Evolutionary conservation across 2,888 invertebrate species (phyloP).

Genomic region (Plemyria rubiginata): DNA sequence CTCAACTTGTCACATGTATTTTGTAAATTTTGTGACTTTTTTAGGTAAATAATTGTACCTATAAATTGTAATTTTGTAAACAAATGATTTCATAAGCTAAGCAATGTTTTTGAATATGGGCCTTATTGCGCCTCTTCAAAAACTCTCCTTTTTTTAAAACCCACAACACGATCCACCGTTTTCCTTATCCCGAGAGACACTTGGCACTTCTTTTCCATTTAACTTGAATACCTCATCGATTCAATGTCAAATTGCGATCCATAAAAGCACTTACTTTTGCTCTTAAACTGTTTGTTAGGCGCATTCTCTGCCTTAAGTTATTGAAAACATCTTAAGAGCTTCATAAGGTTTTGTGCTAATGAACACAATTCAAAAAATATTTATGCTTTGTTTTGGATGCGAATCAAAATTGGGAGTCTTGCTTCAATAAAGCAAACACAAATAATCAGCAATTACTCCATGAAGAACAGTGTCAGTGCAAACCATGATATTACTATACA

Average conservation of each 20-base stretch:
- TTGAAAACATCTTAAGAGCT: conserved; percentile 4
- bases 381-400: not conserved
- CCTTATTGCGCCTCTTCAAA: not conserved
- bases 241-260: conserved; percentile 12
- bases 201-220: conserved; percentile 7
- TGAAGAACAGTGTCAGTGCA: no score
- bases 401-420: not conserved
- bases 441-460: no score
- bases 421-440: no score
- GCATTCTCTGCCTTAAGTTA: conserved; percentile 3
- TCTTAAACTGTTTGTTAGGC: conserved; percentile 6
- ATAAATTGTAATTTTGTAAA: no score
- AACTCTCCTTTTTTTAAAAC: not conserved
- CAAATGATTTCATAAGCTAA: no score
- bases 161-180: not conserved
- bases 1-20: no score
- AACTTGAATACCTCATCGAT: conserved; percentile 8
- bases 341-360: not conserved
- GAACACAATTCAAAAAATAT: not conserved
- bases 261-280: conserved; percentile 11
- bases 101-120: no score
- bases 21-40: no score
- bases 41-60: no score
- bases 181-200: conserved; percentile 1
- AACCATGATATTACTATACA: no score